Evolutionary conservation across 2,888 invertebrate genomes (phyloP).

Genomic region (Lypha dubia): DNA sequence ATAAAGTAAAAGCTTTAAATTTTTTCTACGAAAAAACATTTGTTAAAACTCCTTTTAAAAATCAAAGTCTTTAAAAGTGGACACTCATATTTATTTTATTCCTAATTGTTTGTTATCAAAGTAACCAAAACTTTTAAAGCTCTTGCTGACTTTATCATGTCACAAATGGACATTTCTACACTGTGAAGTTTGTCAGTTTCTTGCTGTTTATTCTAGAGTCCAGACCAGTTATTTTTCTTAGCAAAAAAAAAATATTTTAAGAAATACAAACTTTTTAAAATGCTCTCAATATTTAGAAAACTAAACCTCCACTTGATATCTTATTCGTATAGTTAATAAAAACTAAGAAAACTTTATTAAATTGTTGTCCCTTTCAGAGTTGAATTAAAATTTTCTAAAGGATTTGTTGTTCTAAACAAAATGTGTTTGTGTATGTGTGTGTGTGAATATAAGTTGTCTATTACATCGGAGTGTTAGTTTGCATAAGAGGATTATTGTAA

Average conservation of each 20-base stretch:
- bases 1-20: no score
- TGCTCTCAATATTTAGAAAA: conserved; percentile 29
- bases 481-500: conserved; percentile 73
- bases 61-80: no score
- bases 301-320: conserved; percentile 9
- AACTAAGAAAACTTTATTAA: conserved; percentile 28
- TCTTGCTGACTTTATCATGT: conserved; percentile 40
- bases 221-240: conserved; percentile 54
- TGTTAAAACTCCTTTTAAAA: no score
- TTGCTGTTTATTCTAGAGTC: conserved; percentile 39
- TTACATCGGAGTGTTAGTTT: conserved; percentile 45
- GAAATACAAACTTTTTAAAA: conserved; percentile 43
- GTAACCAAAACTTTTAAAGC: conserved; percentile 49
- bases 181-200: background rate
- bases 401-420: conserved; percentile 3
- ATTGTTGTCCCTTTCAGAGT: conserved; percentile 51
- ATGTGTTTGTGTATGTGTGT: background rate
- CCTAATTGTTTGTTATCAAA: conserved; percentile 42
- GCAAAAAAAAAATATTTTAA: background rate
- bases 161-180: background rate
- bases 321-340: background rate
- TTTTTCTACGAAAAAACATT: no score
- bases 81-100: no score
- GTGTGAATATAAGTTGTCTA: background rate
- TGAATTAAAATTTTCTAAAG: conserved; percentile 37